A percentile compares a stretch with the other conserved stretches of the same genome.
phyloP scores from a whole-genome alignment of 2,888 invertebrate species.

The Drosophila acutilabella region DNA sequence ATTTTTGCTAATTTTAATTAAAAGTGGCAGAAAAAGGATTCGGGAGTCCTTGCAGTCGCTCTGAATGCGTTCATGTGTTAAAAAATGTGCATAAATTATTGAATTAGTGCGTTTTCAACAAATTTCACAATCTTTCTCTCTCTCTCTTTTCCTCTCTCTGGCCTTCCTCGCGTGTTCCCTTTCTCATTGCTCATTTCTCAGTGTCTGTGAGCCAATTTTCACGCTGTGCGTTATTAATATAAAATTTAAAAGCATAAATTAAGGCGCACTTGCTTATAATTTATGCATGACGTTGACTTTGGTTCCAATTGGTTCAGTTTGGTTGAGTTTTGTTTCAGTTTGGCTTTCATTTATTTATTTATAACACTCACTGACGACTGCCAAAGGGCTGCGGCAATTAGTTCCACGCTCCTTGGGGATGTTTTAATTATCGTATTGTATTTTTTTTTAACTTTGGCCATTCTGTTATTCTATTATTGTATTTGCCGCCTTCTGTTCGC shows the following conservation, averaged over 20 bases:
- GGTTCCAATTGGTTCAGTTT: constrained; percentile 41
- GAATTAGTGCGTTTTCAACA: constrained; percentile 74
- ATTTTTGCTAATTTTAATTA: constrained; percentile 60
- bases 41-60: constrained; percentile 36
- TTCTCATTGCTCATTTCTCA: background rate
- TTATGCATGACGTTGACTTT: constrained; percentile 69
- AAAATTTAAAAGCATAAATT: constrained; percentile 71
- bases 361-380: constrained; percentile 57
- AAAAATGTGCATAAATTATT: constrained; percentile 82
- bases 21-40: constrained; percentile 57
- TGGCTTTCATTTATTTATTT: constrained; percentile 62
- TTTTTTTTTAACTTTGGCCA: constrained; percentile 34
- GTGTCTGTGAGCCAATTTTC: constrained; percentile 51
- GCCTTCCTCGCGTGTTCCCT: background rate
- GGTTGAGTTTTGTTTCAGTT: constrained; percentile 31
- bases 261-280: constrained; percentile 69
- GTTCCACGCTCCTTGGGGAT: constrained; percentile 62
- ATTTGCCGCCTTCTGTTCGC: constrained; percentile 39
- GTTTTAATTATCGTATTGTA: constrained; percentile 70
- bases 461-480: constrained; percentile 35
- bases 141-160: constrained; percentile 5
- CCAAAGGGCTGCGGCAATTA: constrained; percentile 70
- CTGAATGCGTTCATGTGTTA: constrained; percentile 60
- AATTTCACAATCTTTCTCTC: constrained; percentile 29
- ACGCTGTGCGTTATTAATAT: constrained; percentile 68